Base-by-base conservation (phyloP, 30 jellyfish, hydroid and myxozoan genomes). In the Hydractinia echinata region DNA sequence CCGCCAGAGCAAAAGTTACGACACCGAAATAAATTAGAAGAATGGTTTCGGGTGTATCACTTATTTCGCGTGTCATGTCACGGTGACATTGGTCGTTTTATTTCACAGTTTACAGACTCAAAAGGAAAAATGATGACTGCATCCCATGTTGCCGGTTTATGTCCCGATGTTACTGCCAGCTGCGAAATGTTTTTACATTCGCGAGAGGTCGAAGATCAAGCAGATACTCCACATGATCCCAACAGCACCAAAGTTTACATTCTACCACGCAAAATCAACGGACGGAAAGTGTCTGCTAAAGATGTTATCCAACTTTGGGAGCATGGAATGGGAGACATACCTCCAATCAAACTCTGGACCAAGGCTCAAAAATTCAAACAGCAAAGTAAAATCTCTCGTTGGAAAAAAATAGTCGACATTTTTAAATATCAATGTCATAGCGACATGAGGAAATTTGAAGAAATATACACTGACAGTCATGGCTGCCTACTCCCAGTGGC, bases 291-390 rank as follows among this genome's bases (percentile, higher is more conserved):
- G n/a, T 86, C 98, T 3, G 98, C 98, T 15, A 82, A 77, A 72
- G 98, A 92, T 78, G 98, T 92, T 49, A 79, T 92, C 5, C 88
- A 84, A 72, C 67, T 92, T 21, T 92, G 98, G 98, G 98, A 92
- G 61, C 74, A 92, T 81, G 98, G 98, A 1, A 76, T 82, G 61
- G 94, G 95, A 20, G 94, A 85, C n/a, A 87, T 92, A 11, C 98
- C 98, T 48, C 96, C 98, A 2, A 84, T 92, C 53, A 92, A 87
- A 61, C 20, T 82, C 6, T 92, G 98, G 98, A 82, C 94, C 7
- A 95, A 95, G 20, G 67, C 83, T 7, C 98, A 92, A 83, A 92
- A 92, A 73, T 68, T 92, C 61, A 86, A 85, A 77, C 98, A 92
- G 76, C 98, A 92, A 55, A 81, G 95, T 66, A 92, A 92, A 76